phyloP scores from a whole-genome alignment of 2,797 vertebrate species.

The Morus bassanus region DNA sequence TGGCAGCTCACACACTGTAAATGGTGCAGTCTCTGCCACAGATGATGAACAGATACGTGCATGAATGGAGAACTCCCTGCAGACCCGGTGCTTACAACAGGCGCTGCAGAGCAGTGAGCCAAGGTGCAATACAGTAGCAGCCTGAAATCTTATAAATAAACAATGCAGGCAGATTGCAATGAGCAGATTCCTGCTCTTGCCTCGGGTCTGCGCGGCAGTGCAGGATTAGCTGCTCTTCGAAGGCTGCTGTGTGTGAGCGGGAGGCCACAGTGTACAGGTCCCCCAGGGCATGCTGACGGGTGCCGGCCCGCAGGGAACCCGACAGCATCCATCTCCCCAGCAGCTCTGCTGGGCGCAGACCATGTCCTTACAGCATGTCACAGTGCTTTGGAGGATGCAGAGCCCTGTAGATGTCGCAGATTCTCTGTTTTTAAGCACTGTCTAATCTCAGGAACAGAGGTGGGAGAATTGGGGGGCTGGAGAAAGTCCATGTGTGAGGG shows the following conservation, averaged over 20 bases:
- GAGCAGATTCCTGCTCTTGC: not conserved
- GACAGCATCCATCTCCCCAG: accelerated
- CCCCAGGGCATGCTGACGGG: not conserved
- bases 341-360: not conserved
- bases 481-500: not conserved
- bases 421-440: not conserved
- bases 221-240: not conserved
- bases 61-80: not conserved
- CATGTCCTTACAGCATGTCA: not conserved
- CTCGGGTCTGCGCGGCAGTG: accelerated
- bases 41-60: not conserved
- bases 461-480: not conserved
- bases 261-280: accelerated
- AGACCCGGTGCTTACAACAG: not conserved
- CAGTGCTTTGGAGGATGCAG: not conserved
- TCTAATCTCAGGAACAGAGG: not conserved
- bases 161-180: not conserved
- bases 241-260: accelerated
- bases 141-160: slow-evolving; percentile 22
- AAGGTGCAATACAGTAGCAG: slow-evolving; percentile 41
- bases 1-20: not conserved
- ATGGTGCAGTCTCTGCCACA: not conserved
- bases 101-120: not conserved
- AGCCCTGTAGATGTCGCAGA: not conserved
- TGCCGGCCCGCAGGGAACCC: not conserved